phyloP scores from a whole-genome alignment of 2,888 invertebrate species.

The Aricia artaxerxes region DNA sequence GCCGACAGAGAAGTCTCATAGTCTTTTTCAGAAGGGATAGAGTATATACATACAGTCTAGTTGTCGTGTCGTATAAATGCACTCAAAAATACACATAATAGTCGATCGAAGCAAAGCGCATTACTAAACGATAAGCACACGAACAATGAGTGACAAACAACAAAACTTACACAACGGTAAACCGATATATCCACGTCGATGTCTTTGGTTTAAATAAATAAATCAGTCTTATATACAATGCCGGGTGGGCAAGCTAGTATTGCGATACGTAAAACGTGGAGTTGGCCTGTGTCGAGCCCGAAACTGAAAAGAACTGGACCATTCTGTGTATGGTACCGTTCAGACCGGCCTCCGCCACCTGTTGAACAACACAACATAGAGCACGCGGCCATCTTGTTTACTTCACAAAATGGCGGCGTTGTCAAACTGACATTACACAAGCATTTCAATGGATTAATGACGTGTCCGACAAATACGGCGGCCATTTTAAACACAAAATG shows the following conservation, averaged over 20 bases:
- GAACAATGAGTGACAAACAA: slow-evolving; percentile 77
- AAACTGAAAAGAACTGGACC: slow-evolving; percentile 83
- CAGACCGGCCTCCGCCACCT: slow-evolving; percentile 82
- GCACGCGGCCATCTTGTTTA: slow-evolving; percentile 62
- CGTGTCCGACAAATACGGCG: slow-evolving; percentile 30
- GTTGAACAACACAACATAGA: slow-evolving; percentile 79
- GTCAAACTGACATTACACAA: slow-evolving; percentile 7
- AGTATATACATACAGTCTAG: slow-evolving; percentile 1
- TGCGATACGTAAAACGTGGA: slow-evolving; percentile 84
- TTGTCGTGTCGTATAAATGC: slow-evolving; percentile 20
- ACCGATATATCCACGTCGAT: slow-evolving; percentile 68
- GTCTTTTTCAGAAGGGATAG: slow-evolving; percentile 10
- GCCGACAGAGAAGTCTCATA: slow-evolving; percentile 20
- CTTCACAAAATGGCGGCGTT: slow-evolving; percentile 44
- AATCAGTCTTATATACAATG: slow-evolving; percentile 77
- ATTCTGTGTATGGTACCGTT: slow-evolving; percentile 83
- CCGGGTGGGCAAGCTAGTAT: slow-evolving; percentile 71
- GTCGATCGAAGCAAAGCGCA: slow-evolving; percentile 66
- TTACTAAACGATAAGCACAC: slow-evolving; percentile 72
- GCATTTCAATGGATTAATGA: slow-evolving; percentile 1
- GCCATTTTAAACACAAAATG: slow-evolving; percentile 29
- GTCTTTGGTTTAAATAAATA: slow-evolving; percentile 73
- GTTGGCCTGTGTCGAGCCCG: slow-evolving; percentile 81
- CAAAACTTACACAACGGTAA: slow-evolving; percentile 78
- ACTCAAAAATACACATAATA: slow-evolving; percentile 30